phyloP scores from a whole-genome alignment of 2,888 invertebrate species.

The Cantharis rufa region DNA sequence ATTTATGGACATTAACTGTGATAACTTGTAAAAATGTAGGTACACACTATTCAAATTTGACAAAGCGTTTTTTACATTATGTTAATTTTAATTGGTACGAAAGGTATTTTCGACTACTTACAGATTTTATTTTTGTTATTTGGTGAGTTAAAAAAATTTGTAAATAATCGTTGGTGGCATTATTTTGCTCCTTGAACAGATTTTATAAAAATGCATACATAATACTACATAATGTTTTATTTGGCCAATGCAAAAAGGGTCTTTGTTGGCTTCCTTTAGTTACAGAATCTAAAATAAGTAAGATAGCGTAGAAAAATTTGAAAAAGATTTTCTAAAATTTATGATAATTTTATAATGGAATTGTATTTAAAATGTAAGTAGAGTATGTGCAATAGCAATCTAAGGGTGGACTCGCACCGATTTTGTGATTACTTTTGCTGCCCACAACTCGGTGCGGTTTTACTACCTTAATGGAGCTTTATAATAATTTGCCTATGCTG shows the following conservation, averaged over 20 bases:
- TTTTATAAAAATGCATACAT: background rate
- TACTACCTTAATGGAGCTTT: background rate
- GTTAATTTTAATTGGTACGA: background rate
- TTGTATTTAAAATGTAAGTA: background rate
- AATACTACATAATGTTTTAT: background rate
- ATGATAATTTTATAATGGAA: constrained; percentile 1
- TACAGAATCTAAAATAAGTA: background rate
- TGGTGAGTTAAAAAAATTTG: background rate
- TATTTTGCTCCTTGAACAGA: background rate
- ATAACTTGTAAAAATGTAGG: constrained; percentile 6
- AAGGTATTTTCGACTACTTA: background rate
- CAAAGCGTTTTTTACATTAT: background rate
- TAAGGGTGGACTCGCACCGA: background rate
- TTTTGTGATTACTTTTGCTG: background rate
- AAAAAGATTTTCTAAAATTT: background rate
- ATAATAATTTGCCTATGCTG: constrained; percentile 6
- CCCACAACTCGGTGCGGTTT: background rate
- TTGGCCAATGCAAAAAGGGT: background rate
- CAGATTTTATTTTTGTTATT: background rate
- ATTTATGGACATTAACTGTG: constrained; percentile 15
- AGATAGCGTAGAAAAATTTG: background rate
- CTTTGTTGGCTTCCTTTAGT: background rate
- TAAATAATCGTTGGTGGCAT: background rate
- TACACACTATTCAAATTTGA: constrained; percentile 8
- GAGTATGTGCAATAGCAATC: background rate